Conservation (phyloP, 2,113 vertebrate species). For the Regulus satrapa region DNA sequence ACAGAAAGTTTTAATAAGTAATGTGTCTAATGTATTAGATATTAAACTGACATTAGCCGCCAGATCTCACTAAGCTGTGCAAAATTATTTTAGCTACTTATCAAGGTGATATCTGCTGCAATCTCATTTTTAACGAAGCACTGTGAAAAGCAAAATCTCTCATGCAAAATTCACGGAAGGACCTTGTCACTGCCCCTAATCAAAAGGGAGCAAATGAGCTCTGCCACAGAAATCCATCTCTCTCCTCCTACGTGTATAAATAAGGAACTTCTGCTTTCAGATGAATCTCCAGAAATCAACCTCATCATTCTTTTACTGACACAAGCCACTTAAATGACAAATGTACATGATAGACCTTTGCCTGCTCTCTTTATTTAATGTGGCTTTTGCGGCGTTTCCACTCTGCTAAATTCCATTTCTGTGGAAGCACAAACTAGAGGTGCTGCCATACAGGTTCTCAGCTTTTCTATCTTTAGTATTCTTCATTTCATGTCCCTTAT, state of each 20-base stretch:
- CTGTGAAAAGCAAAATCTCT: not conserved
- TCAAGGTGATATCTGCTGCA: not conserved
- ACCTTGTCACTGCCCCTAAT: not conserved
- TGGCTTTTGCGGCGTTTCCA: not conserved
- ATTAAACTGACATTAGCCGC: not conserved
- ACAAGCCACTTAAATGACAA: not conserved
- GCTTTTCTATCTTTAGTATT: not conserved
- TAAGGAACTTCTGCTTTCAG: not conserved
- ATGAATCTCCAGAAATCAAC: not conserved
- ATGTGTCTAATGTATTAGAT: not conserved
- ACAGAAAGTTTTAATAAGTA: not conserved
- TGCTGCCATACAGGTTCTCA: not conserved
- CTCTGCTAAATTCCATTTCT: not conserved
- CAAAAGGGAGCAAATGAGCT: not conserved
- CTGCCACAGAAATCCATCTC: not conserved
- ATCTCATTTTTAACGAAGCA: not conserved
- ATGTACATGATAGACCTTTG: not conserved
- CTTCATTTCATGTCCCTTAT: not conserved
- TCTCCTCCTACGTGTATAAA: not conserved
- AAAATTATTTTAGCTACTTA: conserved; percentile 17
- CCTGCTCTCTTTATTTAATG: not conserved
- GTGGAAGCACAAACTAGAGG: not conserved
- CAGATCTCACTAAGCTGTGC: not conserved
- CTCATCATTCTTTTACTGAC: not conserved
- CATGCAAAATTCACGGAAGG: not conserved